A percentile compares a stretch with the other conserved stretches of the same genome.
phyloP scores from a whole-genome alignment of 2,888 invertebrate species.

The Cancer borealis region DNA sequence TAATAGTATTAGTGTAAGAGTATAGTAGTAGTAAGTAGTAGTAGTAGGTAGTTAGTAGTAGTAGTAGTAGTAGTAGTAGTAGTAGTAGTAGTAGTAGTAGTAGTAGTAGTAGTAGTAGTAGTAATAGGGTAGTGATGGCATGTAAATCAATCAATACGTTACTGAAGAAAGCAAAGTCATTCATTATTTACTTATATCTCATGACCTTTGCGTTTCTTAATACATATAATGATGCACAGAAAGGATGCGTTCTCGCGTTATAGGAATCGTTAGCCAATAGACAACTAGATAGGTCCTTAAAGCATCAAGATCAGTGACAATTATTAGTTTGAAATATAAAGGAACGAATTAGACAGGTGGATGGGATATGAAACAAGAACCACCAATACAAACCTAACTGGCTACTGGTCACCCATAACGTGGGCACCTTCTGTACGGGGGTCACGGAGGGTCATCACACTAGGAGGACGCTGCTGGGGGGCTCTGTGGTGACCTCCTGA shows the following conservation, averaged over 20 bases:
- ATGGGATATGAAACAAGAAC: neutral
- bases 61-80: neutral
- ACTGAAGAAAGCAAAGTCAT: no score
- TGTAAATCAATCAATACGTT: no score
- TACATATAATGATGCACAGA: no score
- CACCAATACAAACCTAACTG: neutral
- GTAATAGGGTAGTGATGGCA: no score
- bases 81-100: neutral
- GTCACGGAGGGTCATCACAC: slow-evolving; percentile 1
- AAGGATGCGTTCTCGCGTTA: no score
- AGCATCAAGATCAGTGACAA: neutral
- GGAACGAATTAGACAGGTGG: neutral
- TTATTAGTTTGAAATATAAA: no score
- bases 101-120: no score
- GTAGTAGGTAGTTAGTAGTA: neutral
- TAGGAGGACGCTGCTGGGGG: slow-evolving; percentile 48
- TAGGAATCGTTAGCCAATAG: no score
- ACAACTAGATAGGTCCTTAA: no score
- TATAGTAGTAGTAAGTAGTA: no score
- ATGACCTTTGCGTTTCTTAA: no score
- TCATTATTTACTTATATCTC: no score
- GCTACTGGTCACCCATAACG: neutral
- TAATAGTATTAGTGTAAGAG: neutral
- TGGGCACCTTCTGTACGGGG: neutral
- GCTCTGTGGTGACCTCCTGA: slow-evolving; percentile 84